A percentile compares a stretch with the other conserved stretches of the same genome.
Evolutionary conservation across 2,113 vertebrate genomes (phyloP).

Genomic region (Camelus dromedarius): DNA sequence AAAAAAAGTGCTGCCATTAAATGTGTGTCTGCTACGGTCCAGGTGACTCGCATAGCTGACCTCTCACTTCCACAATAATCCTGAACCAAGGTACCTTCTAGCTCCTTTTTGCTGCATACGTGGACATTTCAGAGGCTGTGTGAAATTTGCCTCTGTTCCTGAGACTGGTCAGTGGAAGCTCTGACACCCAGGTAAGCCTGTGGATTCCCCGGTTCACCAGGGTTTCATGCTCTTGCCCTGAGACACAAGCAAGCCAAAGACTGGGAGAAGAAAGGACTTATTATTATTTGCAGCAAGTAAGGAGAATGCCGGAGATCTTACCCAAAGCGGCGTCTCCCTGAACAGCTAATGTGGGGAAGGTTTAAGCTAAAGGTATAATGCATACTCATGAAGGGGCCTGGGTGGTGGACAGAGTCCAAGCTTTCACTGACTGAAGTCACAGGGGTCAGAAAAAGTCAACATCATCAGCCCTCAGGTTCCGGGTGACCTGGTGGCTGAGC

Average conservation of each 20-base stretch:
- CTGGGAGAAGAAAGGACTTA: background rate
- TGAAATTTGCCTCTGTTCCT: background rate
- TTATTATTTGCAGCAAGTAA: background rate
- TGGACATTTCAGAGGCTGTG: background rate
- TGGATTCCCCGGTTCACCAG: background rate
- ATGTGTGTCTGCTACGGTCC: background rate
- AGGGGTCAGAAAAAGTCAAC: background rate
- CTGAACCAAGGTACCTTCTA: background rate
- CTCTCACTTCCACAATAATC: background rate
- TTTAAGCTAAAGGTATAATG: background rate
- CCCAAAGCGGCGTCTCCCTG: background rate
- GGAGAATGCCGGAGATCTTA: background rate
- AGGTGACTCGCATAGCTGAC: background rate
- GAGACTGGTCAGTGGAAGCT: background rate
- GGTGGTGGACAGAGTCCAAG: background rate
- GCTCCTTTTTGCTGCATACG: background rate
- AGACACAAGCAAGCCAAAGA: background rate
- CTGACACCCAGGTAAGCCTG: background rate
- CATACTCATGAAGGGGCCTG: background rate
- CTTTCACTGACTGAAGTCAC: background rate
- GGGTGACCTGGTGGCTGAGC: background rate
- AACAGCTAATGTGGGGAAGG: background rate
- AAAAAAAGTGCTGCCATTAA: background rate
- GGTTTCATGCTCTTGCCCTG: background rate
- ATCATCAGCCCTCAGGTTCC: background rate